Evolutionary conservation across 2,113 vertebrate species (phyloP).

Genomic region (Thinocorus orbignyianus): DNA sequence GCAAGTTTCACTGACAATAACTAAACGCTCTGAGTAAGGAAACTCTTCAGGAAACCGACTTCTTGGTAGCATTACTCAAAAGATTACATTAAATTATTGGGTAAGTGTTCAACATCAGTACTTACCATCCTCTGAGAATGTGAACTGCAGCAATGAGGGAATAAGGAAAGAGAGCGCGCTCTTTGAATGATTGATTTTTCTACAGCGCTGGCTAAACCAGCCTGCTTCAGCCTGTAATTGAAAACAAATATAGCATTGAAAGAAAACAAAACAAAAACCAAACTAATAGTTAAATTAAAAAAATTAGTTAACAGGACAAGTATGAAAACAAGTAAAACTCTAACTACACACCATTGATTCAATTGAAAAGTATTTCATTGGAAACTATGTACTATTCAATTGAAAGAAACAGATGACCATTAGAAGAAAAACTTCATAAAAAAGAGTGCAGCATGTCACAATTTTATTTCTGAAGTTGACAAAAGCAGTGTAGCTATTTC

Average conservation of each 20-base stretch:
- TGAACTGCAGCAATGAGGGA: slow-evolving; percentile 93
- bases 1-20: neutral
- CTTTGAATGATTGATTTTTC: slow-evolving; percentile 98
- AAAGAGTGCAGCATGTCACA: neutral
- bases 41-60: neutral
- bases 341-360: neutral
- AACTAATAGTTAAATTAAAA: accelerated
- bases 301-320: neutral
- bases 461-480: neutral
- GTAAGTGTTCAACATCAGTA: neutral
- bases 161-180: slow-evolving; percentile 91
- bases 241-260: neutral
- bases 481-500: neutral
- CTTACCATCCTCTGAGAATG: slow-evolving; percentile 96
- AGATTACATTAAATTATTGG: neutral
- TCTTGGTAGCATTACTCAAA: neutral
- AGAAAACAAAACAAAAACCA: neutral
- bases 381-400: neutral
- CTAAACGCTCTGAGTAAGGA: neutral
- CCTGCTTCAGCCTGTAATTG: slow-evolving; percentile 89
- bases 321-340: neutral
- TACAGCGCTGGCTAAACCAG: slow-evolving; percentile 95
- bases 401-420: neutral
- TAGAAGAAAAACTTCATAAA: neutral
- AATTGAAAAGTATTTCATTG: neutral